Conservation (phyloP, 92 coral and sea anemone genomes). For the Micromussa lordhowensis region DNA sequence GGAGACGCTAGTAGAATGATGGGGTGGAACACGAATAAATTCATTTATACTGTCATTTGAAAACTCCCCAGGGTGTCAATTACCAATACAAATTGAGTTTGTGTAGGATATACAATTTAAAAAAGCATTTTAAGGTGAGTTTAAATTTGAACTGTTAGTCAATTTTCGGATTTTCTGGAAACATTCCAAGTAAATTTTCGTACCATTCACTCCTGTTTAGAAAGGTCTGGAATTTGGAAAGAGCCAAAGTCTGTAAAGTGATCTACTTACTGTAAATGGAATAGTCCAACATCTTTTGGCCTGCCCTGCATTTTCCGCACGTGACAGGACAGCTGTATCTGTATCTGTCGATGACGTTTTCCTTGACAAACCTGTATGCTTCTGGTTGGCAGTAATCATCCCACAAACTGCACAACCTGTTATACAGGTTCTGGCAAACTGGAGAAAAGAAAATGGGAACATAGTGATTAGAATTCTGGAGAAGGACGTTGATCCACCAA, state of each 20-base stretch:
- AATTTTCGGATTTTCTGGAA: too few species aligned
- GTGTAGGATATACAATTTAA: too few species aligned
- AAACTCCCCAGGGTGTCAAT: too few species aligned
- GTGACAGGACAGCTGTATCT: constrained; percentile 34
- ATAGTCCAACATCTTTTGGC: constrained; percentile 14
- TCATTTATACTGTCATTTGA: too few species aligned
- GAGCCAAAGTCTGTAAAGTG: background rate
- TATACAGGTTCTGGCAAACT: constrained; percentile 34
- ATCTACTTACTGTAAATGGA: constrained; percentile 1
- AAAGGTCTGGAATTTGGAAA: too few species aligned
- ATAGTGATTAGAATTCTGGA: background rate
- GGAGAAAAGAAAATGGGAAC: background rate
- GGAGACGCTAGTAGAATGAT: too few species aligned
- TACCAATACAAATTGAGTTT: too few species aligned
- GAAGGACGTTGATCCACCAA: background rate
- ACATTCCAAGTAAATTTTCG: too few species aligned
- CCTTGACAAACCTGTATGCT: constrained; percentile 29
- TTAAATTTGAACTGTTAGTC: too few species aligned
- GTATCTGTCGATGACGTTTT: constrained; percentile 24
- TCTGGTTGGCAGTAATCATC: constrained; percentile 25
- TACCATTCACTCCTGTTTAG: too few species aligned
- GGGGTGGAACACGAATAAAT: too few species aligned
- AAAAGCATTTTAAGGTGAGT: too few species aligned
- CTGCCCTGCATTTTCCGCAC: constrained; percentile 17
- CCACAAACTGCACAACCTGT: constrained; percentile 23